Evolutionary conservation across 1,140 invertebrate species (phyloP), one percentile per base, ranked within the genome.

Genomic region (Drosophila arawakana): DNA sequence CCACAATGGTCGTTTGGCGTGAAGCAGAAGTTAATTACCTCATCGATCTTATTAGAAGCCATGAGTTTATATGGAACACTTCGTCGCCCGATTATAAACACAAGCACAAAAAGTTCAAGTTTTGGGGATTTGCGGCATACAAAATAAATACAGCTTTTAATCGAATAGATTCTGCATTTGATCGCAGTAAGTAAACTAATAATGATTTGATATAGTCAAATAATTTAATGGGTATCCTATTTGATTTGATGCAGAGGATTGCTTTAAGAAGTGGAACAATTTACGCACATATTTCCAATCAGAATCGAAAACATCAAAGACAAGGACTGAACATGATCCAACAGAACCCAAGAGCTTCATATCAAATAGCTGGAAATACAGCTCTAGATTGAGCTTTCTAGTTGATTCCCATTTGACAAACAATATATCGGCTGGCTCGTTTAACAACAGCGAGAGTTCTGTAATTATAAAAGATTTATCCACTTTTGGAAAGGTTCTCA

Each of bases 201-300:
- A 43, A 13, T 13, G 10, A 2, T 4, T 13, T 43, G 13, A 6
- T n/a, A 3, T 43, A 43, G n/a, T 13, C 11, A 6, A 41, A 41
- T n/a, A 2, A 11, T 41, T 10, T 0, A 3, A 11, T 52, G 25
- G 25, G 25, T 30, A 30, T 3, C 18, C 21, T 11, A 34, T 11
- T 34, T 52, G 2, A 18, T 35, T 49, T 34, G 9, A 39, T 9
- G 1, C 9, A 68, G 65, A 50, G 10, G 65, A 68, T 58, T 68
- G 65, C 13, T 68, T 58, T 25, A 68, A 68, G 43, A 68, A 68
- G 47, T 68, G 65, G 65, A 58, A 68, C 44, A 68, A 68, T 49
- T 18, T 68, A 15, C 44, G 65, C 11, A 68, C 65, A 2, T 68
- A 68, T 59, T 68, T 49, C 3, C 43, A 49, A 15, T 43, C 54